Percentiles rank a stretch among this genome's conserved stretches.
phyloP scores from a whole-genome alignment of 2,113 vertebrate species.

The Chrysochloris asiatica region DNA sequence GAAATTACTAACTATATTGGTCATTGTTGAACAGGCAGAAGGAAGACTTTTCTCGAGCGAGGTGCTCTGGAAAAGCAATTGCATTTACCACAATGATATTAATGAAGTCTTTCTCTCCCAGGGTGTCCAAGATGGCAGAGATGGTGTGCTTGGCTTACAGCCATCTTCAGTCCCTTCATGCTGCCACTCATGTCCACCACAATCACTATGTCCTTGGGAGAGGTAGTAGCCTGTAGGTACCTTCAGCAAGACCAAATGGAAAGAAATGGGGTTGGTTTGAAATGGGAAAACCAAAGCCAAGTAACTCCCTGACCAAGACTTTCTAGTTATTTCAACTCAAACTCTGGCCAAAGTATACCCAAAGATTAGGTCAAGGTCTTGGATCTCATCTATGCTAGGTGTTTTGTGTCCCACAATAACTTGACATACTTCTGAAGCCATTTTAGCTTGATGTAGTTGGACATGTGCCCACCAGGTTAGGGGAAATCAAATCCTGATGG shows the following conservation, averaged over 20 bases:
- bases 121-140: slow-evolving; percentile 93
- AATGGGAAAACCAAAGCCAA: not conserved
- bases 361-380: not conserved
- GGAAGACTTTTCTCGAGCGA: not conserved
- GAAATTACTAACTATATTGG: no score
- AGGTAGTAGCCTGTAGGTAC: slow-evolving; percentile 98
- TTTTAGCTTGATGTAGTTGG: not conserved
- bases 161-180: slow-evolving; percentile 95
- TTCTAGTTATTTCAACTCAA: not conserved
- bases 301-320: no score
- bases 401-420: not conserved
- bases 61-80: not conserved
- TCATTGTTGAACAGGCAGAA: not conserved
- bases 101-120: slow-evolving; percentile 98
- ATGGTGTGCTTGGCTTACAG: slow-evolving; percentile 97
- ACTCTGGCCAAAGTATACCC: not conserved
- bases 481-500: not conserved
- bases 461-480: not conserved
- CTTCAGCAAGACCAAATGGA: slow-evolving; percentile 76
- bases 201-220: slow-evolving; percentile 96
- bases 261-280: not conserved
- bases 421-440: not conserved
- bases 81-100: slow-evolving; percentile 93
- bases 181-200: slow-evolving; percentile 95
- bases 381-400: not conserved